A percentile compares a stretch with the other conserved stretches of the same genome.
Evolutionary conservation across 2,797 vertebrate genomes (phyloP).

Genomic region (Syndactyla subalaris): DNA sequence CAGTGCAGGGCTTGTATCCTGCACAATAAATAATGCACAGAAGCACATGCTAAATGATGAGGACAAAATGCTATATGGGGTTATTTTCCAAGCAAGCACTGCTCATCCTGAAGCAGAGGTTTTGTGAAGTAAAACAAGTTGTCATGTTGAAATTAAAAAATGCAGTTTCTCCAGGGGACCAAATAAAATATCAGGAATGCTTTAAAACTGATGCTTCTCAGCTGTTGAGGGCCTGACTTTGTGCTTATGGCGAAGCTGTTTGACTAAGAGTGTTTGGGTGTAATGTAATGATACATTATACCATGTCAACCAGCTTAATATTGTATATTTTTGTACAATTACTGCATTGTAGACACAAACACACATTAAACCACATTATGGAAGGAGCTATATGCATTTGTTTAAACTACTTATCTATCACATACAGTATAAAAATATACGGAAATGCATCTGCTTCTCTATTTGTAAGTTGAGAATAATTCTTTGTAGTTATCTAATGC

Average conservation of each 20-base stretch:
- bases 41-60: background rate
- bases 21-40: conserved; percentile 24
- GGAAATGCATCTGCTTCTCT: background rate
- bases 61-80: background rate
- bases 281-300: background rate
- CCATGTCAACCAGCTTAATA: background rate
- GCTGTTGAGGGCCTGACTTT: background rate
- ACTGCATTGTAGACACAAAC: background rate
- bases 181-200: background rate
- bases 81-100: background rate
- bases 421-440: background rate
- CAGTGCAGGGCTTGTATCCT: background rate
- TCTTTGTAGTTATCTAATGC: background rate
- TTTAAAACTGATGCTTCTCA: background rate
- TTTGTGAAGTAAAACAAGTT: conserved; percentile 24
- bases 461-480: conserved; percentile 1
- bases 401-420: background rate
- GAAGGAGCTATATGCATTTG: background rate
- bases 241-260: background rate
- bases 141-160: conserved; percentile 5
- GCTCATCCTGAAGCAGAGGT: background rate
- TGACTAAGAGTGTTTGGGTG: background rate
- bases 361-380: background rate
- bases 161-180: background rate
- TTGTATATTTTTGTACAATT: background rate